A percentile compares a stretch with the other conserved stretches of the same genome.
These are phyloP conservation scores for Miltochrista miniata DNA, from an alignment of 2,888 invertebrate genomes.

Conservation along the genomic window DNA sequence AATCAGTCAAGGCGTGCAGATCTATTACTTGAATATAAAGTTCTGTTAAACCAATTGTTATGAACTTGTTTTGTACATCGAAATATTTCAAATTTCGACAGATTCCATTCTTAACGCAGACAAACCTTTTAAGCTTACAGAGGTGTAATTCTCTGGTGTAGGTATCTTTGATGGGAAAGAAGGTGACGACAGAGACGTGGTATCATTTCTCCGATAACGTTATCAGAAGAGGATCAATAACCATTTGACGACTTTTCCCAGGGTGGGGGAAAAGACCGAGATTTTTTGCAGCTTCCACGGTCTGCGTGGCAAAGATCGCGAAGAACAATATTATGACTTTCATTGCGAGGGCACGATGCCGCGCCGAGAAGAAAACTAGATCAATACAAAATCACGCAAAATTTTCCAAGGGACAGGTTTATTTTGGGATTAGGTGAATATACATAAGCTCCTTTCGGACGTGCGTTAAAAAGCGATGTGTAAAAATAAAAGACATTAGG, in stretches of 20 bases:
- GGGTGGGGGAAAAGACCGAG: slow-evolving; percentile 84
- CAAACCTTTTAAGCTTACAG: slow-evolving; percentile 70
- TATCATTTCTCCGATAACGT: slow-evolving; percentile 83
- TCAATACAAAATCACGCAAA: too few species aligned
- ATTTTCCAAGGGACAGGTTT: slow-evolving; percentile 17
- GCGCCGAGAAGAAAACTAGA: slow-evolving; percentile 34
- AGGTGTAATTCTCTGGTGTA: slow-evolving; percentile 72
- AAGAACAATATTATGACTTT: slow-evolving; percentile 43
- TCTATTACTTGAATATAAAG: slow-evolving; percentile 51
- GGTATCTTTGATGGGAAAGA: slow-evolving; percentile 80
- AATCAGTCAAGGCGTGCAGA: slow-evolving; percentile 54
- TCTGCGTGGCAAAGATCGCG: slow-evolving; percentile 44
- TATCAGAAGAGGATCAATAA: slow-evolving; percentile 81
- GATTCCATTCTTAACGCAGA: slow-evolving; percentile 60
- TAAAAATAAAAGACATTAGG: too few species aligned
- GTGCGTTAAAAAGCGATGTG: too few species aligned
- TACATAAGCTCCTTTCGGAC: too few species aligned
- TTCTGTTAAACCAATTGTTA: slow-evolving; percentile 53
- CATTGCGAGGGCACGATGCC: slow-evolving; percentile 51
- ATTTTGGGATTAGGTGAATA: slow-evolving; percentile 34
- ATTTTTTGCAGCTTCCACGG: slow-evolving; percentile 70
- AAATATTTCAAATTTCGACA: slow-evolving; percentile 54
- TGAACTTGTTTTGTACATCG: slow-evolving; percentile 47
- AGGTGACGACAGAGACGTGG: slow-evolving; percentile 84
- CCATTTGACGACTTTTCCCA: slow-evolving; percentile 85